phyloP scores from a whole-genome alignment of 2,888 invertebrate species.

The Gymnosoma rotundatum region DNA sequence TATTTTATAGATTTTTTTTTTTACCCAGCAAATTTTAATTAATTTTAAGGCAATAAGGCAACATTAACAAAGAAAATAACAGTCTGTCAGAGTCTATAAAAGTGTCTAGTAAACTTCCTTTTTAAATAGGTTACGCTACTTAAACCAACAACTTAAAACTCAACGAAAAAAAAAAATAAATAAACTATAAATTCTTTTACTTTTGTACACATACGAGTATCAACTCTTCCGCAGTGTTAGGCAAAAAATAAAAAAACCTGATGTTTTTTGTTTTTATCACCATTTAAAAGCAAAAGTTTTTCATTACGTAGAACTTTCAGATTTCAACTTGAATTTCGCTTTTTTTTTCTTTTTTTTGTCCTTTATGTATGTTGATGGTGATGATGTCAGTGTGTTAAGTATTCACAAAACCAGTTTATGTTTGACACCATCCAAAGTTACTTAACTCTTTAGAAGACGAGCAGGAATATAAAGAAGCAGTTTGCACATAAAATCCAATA shows the following conservation, averaged over 20 bases:
- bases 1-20: constrained; percentile 13
- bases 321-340: constrained; percentile 31
- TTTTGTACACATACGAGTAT: constrained; percentile 2
- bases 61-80: constrained; percentile 37
- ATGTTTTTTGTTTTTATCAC: constrained; percentile 20
- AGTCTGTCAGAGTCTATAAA: constrained; percentile 41
- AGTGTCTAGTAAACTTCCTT: constrained; percentile 56
- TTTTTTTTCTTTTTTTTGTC: neutral
- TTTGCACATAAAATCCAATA: constrained; percentile 48
- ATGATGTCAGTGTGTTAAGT: constrained; percentile 68
- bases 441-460: constrained; percentile 59
- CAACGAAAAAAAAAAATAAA: neutral
- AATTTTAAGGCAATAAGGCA: constrained; percentile 39
- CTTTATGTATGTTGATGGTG: constrained; percentile 26
- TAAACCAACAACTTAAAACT: constrained; percentile 3
- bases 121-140: constrained; percentile 46
- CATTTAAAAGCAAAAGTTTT: constrained; percentile 65
- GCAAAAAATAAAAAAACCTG: neutral
- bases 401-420: constrained; percentile 64
- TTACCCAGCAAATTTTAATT: constrained; percentile 30
- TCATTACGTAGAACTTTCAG: constrained; percentile 21
- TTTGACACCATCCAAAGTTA: constrained; percentile 65
- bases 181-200: constrained; percentile 23
- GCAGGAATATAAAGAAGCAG: constrained; percentile 42
- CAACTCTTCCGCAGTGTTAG: constrained; percentile 12